Conservation (phyloP, 2,113 vertebrate species). For the Chaetodon trifascialis region DNA sequence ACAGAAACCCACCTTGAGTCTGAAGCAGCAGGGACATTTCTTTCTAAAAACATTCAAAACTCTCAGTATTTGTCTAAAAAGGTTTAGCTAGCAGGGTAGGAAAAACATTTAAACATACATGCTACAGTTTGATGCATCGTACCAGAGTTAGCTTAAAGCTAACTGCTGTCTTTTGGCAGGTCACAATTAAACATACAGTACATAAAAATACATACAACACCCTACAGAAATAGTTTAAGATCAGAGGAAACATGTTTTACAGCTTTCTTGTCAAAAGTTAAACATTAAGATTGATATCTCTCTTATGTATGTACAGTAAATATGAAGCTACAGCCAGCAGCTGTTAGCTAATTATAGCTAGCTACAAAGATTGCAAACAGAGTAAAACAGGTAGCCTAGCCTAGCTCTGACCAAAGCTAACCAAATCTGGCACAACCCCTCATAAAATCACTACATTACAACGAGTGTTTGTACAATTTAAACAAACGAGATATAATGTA, state of each 20-base stretch:
- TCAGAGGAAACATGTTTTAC: no score
- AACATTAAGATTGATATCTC: no score
- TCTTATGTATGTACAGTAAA: no score
- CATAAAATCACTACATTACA: background rate
- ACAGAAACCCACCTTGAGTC: background rate
- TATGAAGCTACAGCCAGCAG: background rate
- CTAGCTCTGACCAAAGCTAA: background rate
- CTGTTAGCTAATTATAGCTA: background rate
- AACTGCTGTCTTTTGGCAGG: background rate
- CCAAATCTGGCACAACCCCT: background rate
- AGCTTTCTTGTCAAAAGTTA: no score
- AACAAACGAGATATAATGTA: background rate
- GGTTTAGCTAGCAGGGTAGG: background rate
- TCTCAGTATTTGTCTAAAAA: background rate
- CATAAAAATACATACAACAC: no score
- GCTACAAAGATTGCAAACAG: background rate
- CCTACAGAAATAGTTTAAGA: no score
- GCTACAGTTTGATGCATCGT: no score
- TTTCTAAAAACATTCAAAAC: background rate
- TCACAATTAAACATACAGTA: no score
- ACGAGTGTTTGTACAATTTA: background rate
- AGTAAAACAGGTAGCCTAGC: no score
- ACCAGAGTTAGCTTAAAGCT: no score
- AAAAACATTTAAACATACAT: no score
- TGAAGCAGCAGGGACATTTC: background rate